A percentile compares a stretch with the other conserved stretches of the same genome.
These are phyloP conservation scores for Lathamus discolor DNA, from an alignment of 2,113 vertebrate species.

Conservation along the genomic window DNA sequence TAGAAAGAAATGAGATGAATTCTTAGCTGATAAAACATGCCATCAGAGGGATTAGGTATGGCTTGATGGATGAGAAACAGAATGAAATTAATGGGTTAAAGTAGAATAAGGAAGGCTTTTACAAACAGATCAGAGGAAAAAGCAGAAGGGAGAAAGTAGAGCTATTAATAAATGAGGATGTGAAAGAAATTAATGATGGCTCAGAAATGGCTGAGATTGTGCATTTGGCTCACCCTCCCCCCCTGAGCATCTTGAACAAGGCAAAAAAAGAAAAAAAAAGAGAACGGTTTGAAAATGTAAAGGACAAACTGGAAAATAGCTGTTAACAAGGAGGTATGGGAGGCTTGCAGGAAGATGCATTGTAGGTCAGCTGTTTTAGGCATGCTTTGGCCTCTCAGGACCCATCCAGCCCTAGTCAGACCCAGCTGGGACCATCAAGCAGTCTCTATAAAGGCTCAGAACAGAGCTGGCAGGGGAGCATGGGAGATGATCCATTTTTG, in stretches of 20 bases:
- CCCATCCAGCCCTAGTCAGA: background rate
- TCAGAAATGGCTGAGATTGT: background rate
- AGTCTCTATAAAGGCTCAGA: background rate
- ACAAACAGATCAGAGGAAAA: conserved; percentile 27
- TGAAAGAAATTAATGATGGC: conserved; percentile 24
- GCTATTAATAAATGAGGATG: conserved; percentile 37
- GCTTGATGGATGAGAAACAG: conserved; percentile 26
- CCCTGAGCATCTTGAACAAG: background rate
- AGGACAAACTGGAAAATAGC: background rate
- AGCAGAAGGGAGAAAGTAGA: conserved; percentile 26
- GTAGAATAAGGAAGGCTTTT: conserved; percentile 14
- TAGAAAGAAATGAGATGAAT: conserved; percentile 45
- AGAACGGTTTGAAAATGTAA: background rate
- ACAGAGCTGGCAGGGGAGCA: background rate
- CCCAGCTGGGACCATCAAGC: background rate
- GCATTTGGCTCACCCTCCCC: background rate
- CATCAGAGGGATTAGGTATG: conserved; percentile 1
- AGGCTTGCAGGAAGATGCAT: background rate
- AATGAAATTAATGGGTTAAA: conserved; percentile 53
- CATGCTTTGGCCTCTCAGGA: background rate
- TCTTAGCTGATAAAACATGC: conserved; percentile 24
- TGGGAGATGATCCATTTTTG: background rate
- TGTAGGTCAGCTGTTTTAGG: background rate
- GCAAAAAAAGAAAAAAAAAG: background rate
- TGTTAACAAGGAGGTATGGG: background rate